Percentiles rank a stretch among this genome's conserved stretches.
Evolutionary conservation across 2,888 invertebrate species (phyloP).

Genomic region (Zootermopsis nevadensis): DNA sequence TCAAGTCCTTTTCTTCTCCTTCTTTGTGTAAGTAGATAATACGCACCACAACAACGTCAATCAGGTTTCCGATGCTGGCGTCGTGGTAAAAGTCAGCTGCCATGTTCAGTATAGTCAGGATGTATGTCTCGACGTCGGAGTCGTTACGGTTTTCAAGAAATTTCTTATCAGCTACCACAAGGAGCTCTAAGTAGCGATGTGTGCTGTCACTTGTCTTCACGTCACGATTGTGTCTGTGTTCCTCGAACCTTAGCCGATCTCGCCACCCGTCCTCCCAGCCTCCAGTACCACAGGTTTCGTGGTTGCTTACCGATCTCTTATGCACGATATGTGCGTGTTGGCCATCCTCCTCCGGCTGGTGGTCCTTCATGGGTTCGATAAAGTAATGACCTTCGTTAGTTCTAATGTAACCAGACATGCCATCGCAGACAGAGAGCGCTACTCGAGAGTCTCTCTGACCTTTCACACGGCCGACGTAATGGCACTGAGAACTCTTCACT

Average conservation of each 20-base stretch:
- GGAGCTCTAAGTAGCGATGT: neutral
- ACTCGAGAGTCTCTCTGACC: conserved; percentile 63
- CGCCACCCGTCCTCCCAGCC: conserved; percentile 43
- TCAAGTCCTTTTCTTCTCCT: neutral
- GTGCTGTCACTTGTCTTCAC: no score
- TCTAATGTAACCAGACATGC: conserved; percentile 64
- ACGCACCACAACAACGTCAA: neutral
- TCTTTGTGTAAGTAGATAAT: neutral
- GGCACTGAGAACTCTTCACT: conserved; percentile 60
- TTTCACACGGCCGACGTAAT: conserved; percentile 63
- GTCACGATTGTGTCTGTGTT: neutral
- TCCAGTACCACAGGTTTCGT: conserved; percentile 43
- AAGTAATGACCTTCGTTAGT: conserved; percentile 63
- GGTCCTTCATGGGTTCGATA: conserved; percentile 66
- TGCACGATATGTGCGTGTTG: conserved; percentile 65
- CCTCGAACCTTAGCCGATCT: conserved; percentile 17
- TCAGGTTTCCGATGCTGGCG: neutral
- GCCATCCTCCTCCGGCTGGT: conserved; percentile 55
- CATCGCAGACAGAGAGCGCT: conserved; percentile 66
- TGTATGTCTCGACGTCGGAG: neutral
- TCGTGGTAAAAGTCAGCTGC: neutral
- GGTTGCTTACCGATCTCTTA: neutral
- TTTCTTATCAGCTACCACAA: neutral
- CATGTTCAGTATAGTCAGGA: neutral
- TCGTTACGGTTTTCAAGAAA: neutral